Percentiles rank a stretch among this genome's conserved stretches.
phyloP scores from a whole-genome alignment of 2,797 vertebrate species.

The Enteromius unitaeniatus region DNA sequence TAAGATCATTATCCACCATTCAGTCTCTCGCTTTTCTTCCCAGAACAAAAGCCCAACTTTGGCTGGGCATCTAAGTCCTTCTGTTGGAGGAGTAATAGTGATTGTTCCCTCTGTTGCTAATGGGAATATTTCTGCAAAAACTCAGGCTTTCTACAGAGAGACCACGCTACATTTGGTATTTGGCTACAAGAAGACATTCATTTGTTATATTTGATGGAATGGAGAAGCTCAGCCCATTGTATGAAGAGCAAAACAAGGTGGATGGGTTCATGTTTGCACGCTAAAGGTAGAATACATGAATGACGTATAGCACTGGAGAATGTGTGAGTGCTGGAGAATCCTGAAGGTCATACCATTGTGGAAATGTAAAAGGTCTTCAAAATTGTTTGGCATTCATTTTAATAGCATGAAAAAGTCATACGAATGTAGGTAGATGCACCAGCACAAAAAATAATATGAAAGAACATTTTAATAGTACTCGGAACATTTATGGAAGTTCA shows the following conservation, averaged over 20 bases:
- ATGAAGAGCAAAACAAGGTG: constrained; percentile 1
- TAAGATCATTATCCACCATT: constrained; percentile 69
- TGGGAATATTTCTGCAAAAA: constrained; percentile 65
- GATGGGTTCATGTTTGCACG: not conserved
- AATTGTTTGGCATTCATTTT: not conserved
- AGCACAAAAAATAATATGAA: not conserved
- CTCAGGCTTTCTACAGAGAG: constrained; percentile 49
- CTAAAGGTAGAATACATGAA: not conserved
- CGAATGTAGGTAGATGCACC: not conserved
- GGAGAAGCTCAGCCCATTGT: not conserved
- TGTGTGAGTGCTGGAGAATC: not conserved
- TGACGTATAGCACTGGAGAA: not conserved
- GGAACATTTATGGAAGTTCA: constrained; percentile 3
- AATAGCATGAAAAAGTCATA: not conserved
- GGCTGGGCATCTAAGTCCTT: constrained; percentile 60
- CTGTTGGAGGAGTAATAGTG: constrained; percentile 61
- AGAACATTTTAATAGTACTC: constrained; percentile 8
- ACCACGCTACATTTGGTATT: constrained; percentile 13
- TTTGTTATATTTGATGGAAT: constrained; percentile 10
- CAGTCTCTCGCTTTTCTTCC: constrained; percentile 58
- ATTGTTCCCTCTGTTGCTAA: constrained; percentile 64
- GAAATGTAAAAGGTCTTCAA: constrained; percentile 19
- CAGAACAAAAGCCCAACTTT: constrained; percentile 66
- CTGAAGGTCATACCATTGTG: constrained; percentile 34
- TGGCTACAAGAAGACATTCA: constrained; percentile 9